Percentiles rank a stretch among this genome's conserved stretches.
phyloP scores from a whole-genome alignment of 1,140 invertebrate species.

The Drosophila lini region DNA sequence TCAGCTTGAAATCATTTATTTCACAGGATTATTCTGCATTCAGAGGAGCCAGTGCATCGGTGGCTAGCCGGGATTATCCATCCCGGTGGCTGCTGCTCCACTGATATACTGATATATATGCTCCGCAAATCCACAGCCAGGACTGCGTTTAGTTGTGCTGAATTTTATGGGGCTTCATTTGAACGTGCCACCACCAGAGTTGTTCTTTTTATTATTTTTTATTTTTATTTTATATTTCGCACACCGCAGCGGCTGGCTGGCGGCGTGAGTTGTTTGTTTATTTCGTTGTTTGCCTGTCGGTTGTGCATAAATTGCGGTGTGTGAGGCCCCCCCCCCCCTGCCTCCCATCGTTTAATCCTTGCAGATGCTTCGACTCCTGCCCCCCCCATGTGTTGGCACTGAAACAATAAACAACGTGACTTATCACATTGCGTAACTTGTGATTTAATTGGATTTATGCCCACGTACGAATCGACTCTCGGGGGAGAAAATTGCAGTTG shows the following conservation, averaged over 20 bases:
- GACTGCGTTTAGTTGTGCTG: slow-evolving; percentile 58
- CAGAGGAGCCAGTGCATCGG: slow-evolving; percentile 13
- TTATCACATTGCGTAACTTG: slow-evolving; percentile 82
- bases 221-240: slow-evolving; percentile 49
- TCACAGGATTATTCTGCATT: slow-evolving; percentile 30
- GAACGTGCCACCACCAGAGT: slow-evolving; percentile 1
- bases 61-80: slow-evolving; percentile 13
- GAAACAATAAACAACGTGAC: slow-evolving; percentile 82
- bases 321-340: not conserved
- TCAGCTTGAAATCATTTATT: slow-evolving; percentile 21
- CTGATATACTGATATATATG: slow-evolving; percentile 31
- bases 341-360: not conserved
- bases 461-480: slow-evolving; percentile 46
- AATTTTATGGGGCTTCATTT: slow-evolving; percentile 52
- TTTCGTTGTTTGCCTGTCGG: slow-evolving; percentile 62
- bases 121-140: slow-evolving; percentile 42
- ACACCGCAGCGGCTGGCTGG: slow-evolving; percentile 39
- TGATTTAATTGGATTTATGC: slow-evolving; percentile 82
- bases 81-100: slow-evolving; percentile 31
- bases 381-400: slow-evolving; percentile 19
- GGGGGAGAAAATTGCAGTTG: slow-evolving; percentile 10
- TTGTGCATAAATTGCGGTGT: slow-evolving; percentile 75
- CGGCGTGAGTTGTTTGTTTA: slow-evolving; percentile 62
- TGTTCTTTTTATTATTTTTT: slow-evolving; percentile 29
- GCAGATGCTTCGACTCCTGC: not conserved